Evolutionary conservation across 2,797 vertebrate species (phyloP).

Genomic region (Microhierax caerulescens): DNA sequence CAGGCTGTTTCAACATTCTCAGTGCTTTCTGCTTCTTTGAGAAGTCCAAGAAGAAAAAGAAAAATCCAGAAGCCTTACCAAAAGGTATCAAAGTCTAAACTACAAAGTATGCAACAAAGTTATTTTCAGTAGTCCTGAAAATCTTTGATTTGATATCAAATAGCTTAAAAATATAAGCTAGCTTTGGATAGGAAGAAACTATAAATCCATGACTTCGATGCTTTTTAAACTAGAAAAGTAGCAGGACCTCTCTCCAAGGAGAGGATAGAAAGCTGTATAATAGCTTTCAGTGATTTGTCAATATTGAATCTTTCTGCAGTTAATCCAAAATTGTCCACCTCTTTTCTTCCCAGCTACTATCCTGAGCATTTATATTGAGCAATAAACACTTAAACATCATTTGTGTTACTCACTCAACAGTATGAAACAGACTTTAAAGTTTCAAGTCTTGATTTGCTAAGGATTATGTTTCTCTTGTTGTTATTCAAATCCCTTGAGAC

Average conservation of each 20-base stretch:
- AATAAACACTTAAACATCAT: not conserved
- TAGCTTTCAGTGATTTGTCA: not conserved
- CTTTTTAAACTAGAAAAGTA: not conserved
- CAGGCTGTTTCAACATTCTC: slow-evolving; percentile 66
- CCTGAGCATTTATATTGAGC: not conserved
- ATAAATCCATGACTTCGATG: not conserved
- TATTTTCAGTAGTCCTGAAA: slow-evolving; percentile 32
- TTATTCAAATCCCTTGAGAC: not conserved
- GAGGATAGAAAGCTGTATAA: not conserved
- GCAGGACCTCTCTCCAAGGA: not conserved
- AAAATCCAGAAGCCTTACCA: not conserved
- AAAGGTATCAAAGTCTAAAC: slow-evolving; percentile 41
- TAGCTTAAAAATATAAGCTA: not conserved
- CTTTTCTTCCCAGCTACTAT: not conserved
- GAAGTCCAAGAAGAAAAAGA: slow-evolving; percentile 48
- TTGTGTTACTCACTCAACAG: not conserved
- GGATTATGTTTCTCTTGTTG: not conserved
- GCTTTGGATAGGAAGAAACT: not conserved
- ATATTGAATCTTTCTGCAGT: not conserved
- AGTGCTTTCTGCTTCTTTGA: slow-evolving; percentile 42
- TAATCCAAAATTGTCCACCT: not conserved
- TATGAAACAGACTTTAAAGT: not conserved
- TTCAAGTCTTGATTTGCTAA: not conserved
- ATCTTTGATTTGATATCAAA: slow-evolving; percentile 32
- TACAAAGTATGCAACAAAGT: slow-evolving; percentile 41